Conservation (phyloP, 2,797 vertebrate species). For the Sphenopsis melanotis region DNA sequence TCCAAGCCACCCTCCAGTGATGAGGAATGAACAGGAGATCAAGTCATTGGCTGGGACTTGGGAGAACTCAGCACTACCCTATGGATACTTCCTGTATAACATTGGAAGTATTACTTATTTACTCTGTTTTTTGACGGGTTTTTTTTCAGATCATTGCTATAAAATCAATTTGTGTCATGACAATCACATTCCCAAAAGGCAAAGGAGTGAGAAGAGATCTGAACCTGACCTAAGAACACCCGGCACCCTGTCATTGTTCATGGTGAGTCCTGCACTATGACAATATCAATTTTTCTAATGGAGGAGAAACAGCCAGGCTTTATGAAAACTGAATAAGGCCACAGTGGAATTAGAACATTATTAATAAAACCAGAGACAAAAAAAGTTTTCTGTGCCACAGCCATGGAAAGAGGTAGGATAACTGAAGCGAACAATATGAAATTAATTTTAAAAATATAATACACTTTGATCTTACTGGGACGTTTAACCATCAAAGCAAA, state of each 20-base stretch:
- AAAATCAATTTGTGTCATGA: not conserved
- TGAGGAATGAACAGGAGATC: rapidly evolving
- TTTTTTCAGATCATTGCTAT: not conserved
- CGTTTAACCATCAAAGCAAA: not conserved
- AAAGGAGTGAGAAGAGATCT: not conserved
- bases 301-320: not conserved
- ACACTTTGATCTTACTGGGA: not conserved
- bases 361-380: not conserved
- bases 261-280: not conserved
- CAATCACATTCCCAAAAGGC: not conserved
- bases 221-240: not conserved
- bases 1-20: not conserved
- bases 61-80: not conserved
- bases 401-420: not conserved
- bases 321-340: not conserved
- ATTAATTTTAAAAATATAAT: not conserved
- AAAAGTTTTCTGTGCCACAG: not conserved
- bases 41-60: not conserved
- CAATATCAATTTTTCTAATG: not conserved
- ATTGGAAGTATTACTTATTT: not conserved
- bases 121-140: not conserved
- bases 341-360: not conserved
- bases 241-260: not conserved
- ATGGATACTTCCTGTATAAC: not conserved
- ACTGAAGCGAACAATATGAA: not conserved